Base-by-base conservation (phyloP, 2,113 vertebrate genomes). In the Xerus inauris region DNA sequence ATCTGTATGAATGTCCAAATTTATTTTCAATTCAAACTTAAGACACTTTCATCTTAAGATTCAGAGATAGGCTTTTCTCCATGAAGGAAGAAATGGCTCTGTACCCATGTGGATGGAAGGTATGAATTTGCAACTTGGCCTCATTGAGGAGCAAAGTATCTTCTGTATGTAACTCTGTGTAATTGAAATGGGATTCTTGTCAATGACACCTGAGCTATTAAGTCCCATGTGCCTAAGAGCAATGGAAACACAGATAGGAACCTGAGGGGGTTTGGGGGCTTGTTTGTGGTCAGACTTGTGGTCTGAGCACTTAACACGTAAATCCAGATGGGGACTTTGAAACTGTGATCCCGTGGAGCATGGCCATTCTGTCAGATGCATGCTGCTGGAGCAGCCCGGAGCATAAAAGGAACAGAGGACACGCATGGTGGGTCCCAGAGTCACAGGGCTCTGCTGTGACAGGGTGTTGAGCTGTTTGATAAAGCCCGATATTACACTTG, bases 401-500 rank as follows among this genome's bases (percentile, higher is more conserved):
- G 96, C 87, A 97, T 97, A 97, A 91, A 89, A 87, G 80, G 45
- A 77, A 54, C 51, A 72, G 79, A 94, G 80, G 83, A 97, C 92
- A 93, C 96, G 96, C 98, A 93, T 87, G 98, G 93, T 86, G 9
- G 10, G 59, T 79, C 96, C 96, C 76, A 81, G n/a, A 14, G 88
- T 67, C 83, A 97, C 97, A 97, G 96, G 82, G 91, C 92, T 96
- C 93, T 92, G 92, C 93, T 51, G 8, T 32, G 91, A 94, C 94
- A 96, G 97, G 98, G 94, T 93, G 96, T 71, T 32, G 97, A 97
- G 98, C 97, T 98, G 97, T 97, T 92, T 95, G 93, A 82, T 96
- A 97, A 98, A 98, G 92, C 97, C 96, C 95, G 94, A 96, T 97
- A 97, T 98, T 98, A 97, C 22, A 90, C 98, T 97, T 96, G 97